Percentiles rank a stretch among this genome's conserved stretches.
Evolutionary conservation across 2,113 vertebrate genomes (phyloP).

Genomic region (Glaucomys volans): DNA sequence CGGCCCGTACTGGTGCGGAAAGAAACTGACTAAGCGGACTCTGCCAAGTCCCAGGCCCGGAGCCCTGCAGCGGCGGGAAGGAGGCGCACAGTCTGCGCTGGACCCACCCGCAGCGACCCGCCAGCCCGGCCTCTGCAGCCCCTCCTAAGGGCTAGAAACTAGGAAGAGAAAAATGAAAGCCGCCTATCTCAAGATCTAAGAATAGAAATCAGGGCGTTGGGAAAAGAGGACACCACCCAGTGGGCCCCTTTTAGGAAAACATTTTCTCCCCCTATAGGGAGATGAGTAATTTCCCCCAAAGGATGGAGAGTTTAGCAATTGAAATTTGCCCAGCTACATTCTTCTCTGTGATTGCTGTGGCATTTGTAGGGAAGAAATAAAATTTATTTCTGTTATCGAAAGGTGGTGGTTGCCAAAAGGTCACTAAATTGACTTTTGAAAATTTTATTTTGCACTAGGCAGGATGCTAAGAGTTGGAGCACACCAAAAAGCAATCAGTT

Average conservation of each 20-base stretch:
- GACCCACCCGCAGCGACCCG: not conserved
- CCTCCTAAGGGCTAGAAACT: not conserved
- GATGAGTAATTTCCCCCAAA: not conserved
- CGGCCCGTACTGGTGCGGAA: not conserved
- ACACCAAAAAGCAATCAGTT: not conserved
- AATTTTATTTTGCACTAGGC: not conserved
- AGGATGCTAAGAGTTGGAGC: not conserved
- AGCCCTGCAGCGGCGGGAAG: not conserved
- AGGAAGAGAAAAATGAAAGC: conserved; percentile 54
- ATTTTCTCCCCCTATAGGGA: conserved; percentile 48
- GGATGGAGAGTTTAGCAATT: not conserved
- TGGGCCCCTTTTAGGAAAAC: conserved; percentile 56
- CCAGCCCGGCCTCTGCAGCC: not conserved
- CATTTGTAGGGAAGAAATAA: not conserved
- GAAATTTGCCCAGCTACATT: not conserved
- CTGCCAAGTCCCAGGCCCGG: not conserved
- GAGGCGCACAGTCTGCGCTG: not conserved
- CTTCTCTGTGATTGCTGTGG: not conserved
- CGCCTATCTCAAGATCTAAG: conserved; percentile 47
- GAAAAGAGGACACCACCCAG: conserved; percentile 65
- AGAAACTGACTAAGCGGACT: not conserved
- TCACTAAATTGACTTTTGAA: not conserved
- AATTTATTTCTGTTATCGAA: not conserved
- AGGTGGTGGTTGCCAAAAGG: not conserved
- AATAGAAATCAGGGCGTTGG: conserved; percentile 67